Evolutionary conservation across 2,797 vertebrate species (phyloP).

Genomic region (Molossus alvarezi): DNA sequence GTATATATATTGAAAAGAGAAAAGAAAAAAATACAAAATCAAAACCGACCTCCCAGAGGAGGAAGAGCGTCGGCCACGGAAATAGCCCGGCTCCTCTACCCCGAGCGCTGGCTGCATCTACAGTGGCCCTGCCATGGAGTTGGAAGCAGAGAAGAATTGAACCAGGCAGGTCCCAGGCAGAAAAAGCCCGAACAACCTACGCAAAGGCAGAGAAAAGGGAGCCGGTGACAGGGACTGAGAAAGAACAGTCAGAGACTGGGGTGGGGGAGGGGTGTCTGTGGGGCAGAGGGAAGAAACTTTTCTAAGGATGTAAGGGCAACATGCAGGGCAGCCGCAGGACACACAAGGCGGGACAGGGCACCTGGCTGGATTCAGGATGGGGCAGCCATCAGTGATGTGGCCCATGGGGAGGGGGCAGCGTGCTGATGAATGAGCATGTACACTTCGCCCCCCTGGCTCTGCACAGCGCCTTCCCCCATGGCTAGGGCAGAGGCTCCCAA

Average conservation of each 20-base stretch:
- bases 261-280: background rate
- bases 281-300: background rate
- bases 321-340: background rate
- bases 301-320: rapidly evolving
- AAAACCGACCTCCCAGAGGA: background rate
- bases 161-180: background rate
- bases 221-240: background rate
- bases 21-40: background rate
- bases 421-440: too few species aligned
- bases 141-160: background rate
- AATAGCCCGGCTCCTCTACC: background rate
- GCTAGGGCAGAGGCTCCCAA: background rate
- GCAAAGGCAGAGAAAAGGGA: background rate
- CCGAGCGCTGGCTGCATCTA: background rate
- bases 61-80: background rate
- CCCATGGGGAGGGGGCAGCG: rapidly evolving
- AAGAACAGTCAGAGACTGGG: background rate
- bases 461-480: rapidly evolving
- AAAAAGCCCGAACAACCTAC: background rate
- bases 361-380: background rate
- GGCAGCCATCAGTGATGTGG: background rate
- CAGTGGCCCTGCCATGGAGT: background rate
- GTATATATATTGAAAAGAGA: background rate
- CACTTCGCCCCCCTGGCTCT: background rate
- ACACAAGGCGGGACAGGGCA: rapidly evolving